Percentiles rank a stretch among this genome's conserved stretches.
phyloP scores from a whole-genome alignment of 2,888 invertebrate species.

The Pyrochroa serraticornis region DNA sequence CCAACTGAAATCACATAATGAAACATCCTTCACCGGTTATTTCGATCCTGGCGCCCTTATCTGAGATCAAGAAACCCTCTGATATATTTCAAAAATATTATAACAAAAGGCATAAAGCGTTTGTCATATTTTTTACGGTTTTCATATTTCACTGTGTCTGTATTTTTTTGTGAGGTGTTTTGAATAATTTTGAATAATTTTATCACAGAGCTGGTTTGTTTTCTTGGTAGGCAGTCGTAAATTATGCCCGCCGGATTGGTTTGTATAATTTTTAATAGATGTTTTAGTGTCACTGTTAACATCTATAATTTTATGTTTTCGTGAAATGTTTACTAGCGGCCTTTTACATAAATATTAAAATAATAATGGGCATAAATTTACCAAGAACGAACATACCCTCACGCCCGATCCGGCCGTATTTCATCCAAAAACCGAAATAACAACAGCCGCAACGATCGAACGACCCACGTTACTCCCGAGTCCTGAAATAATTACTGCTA shows the following conservation, averaged over 20 bases:
- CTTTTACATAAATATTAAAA: neutral
- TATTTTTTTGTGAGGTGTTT: conserved; percentile 45
- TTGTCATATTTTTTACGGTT: conserved; percentile 58
- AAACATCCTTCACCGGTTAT: conserved; percentile 28
- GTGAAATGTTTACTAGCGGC: conserved; percentile 1
- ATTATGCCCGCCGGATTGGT: conserved; percentile 39
- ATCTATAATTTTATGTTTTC: conserved; percentile 10
- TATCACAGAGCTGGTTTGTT: conserved; percentile 47
- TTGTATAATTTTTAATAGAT: conserved; percentile 40
- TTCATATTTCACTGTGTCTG: conserved; percentile 54
- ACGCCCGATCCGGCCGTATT: no score
- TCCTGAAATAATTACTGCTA: no score
- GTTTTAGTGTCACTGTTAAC: conserved; percentile 21
- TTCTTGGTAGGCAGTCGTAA: conserved; percentile 44
- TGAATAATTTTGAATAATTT: conserved; percentile 57
- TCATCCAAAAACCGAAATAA: no score
- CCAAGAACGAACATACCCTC: no score
- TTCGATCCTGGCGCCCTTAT: conserved; percentile 50
- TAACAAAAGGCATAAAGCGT: conserved; percentile 55
- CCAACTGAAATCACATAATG: conserved; percentile 40
- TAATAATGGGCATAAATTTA: neutral
- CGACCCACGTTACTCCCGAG: no score
- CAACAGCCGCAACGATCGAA: no score
- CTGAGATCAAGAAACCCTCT: conserved; percentile 46
- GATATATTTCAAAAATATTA: conserved; percentile 52